These are phyloP conservation scores for Augochlora pura DNA, from an alignment of 1,140 invertebrate species.

Conservation along the genomic window DNA sequence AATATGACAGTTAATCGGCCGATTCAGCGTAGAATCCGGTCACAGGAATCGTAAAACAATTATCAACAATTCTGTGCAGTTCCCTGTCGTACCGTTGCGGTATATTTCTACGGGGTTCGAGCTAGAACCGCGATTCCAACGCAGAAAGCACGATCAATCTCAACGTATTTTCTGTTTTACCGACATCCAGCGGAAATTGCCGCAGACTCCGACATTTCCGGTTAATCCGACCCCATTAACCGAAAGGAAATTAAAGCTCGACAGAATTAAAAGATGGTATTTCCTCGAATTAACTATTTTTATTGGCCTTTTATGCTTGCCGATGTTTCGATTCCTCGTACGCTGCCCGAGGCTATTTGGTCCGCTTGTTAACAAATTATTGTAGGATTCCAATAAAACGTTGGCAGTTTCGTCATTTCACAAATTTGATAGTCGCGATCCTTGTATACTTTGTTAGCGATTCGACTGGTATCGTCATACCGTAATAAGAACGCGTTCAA, in stretches of 20 bases:
- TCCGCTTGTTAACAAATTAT: no score
- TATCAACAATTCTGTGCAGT: constrained; percentile 52
- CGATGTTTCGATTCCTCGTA: not conserved
- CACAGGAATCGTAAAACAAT: not conserved
- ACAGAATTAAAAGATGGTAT: constrained; percentile 56
- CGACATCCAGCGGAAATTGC: constrained; percentile 62
- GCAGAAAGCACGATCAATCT: constrained; percentile 43
- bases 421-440: no score
- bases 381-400: no score
- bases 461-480: no score
- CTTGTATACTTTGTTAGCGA: no score
- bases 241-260: constrained; percentile 57
- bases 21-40: no score
- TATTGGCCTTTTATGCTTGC: not conserved
- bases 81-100: constrained; percentile 52
- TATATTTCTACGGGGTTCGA: constrained; percentile 30
- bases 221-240: constrained; percentile 54
- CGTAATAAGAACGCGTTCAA: no score
- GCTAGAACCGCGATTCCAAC: constrained; percentile 34
- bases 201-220: constrained; percentile 57
- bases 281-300: constrained; percentile 41
- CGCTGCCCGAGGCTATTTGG: no score
- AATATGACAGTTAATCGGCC: no score
- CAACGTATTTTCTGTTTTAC: constrained; percentile 53
- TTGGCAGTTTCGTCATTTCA: no score